Evolutionary conservation across 2,797 vertebrate genomes (phyloP).

Genomic region (Oceanodroma leucorhoa): DNA sequence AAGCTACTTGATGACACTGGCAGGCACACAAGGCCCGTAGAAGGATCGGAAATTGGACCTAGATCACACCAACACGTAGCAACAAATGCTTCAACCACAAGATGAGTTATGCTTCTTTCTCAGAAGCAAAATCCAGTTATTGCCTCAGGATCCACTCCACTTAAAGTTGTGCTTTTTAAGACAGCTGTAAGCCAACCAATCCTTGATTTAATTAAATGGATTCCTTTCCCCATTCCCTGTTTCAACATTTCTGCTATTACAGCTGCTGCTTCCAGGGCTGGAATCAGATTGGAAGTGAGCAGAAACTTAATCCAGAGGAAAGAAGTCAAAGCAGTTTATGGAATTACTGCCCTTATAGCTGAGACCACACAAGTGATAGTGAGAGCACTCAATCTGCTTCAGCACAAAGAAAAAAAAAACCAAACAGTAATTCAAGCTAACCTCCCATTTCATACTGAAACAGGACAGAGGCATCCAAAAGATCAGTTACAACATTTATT

Average conservation of each 20-base stretch:
- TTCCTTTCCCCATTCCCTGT: not conserved
- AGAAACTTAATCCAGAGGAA: not conserved
- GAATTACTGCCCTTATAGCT: not conserved
- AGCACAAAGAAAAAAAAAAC: not conserved
- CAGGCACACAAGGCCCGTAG: not conserved
- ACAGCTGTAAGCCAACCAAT: not conserved
- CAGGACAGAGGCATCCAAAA: not conserved
- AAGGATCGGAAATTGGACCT: not conserved
- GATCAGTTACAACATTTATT: not conserved
- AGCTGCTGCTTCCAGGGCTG: not conserved
- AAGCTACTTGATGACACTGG: not conserved
- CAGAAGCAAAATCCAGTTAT: not conserved
- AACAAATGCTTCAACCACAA: not conserved
- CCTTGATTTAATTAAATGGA: constrained; percentile 14
- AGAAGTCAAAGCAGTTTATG: not conserved
- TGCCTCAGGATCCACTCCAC: not conserved
- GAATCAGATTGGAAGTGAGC: not conserved
- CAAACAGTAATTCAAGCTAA: not conserved
- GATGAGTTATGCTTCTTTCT: not conserved
- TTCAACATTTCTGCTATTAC: not conserved
- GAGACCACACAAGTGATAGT: not conserved
- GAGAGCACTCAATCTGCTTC: not conserved
- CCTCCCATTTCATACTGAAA: not conserved
- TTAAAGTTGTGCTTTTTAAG: not conserved
- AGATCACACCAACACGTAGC: not conserved